phyloP scores from a whole-genome alignment of 1,140 invertebrate genomes.

The Adelges cooleyi region DNA sequence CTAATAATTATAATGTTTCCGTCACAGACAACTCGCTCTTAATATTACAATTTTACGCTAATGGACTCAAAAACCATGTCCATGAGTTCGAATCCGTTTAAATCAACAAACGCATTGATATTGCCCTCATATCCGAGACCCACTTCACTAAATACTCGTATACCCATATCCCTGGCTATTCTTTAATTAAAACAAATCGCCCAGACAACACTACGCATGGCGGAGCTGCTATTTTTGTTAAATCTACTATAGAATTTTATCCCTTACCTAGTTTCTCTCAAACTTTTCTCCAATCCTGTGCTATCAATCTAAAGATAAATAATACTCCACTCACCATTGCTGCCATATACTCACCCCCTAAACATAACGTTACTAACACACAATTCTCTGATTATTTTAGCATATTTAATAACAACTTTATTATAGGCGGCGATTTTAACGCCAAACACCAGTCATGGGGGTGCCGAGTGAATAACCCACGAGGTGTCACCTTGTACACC shows the following conservation, averaged over 20 bases:
- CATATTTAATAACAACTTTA: slow-evolving; percentile 35
- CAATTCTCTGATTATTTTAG: slow-evolving; percentile 36
- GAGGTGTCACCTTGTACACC: slow-evolving; percentile 33
- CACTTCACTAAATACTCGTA: slow-evolving; percentile 21
- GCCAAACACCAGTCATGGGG: too few relatives aligned
- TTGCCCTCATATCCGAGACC: slow-evolving; percentile 31
- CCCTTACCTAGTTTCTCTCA: not conserved
- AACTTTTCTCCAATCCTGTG: slow-evolving; percentile 4
- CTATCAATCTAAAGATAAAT: not conserved
- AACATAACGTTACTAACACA: slow-evolving; percentile 33
- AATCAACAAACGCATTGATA: slow-evolving; percentile 30
- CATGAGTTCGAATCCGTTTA: slow-evolving; percentile 31
- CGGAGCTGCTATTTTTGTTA: slow-evolving; percentile 1
- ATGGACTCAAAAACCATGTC: slow-evolving; percentile 30
- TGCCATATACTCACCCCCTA: too few relatives aligned
- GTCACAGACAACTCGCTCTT: not conserved
- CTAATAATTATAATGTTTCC: not conserved
- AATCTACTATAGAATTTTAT: not conserved
- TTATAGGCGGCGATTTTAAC: slow-evolving; percentile 31
- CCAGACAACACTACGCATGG: slow-evolving; percentile 3
- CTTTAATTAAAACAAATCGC: not conserved
- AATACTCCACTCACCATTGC: not conserved
- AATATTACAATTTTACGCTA: slow-evolving; percentile 30
- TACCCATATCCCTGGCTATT: not conserved
- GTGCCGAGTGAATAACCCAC: slow-evolving; percentile 36